Evolutionary conservation across 2,113 vertebrate genomes (phyloP).

Genomic region (Peromyscus californicus): DNA sequence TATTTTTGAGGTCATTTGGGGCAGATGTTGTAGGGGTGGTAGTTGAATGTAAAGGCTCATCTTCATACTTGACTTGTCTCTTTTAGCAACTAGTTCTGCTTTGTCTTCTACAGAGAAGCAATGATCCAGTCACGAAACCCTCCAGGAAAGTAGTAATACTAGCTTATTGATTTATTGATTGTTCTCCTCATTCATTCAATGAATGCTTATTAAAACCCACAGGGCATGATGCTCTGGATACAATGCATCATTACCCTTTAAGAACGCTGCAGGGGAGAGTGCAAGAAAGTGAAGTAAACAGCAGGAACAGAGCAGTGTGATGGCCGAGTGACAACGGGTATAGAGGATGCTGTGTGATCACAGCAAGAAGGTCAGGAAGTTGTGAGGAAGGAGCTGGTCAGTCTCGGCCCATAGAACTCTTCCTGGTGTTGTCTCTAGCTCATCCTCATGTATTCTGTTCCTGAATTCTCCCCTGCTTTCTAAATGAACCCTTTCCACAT

Average conservation of each 20-base stretch:
- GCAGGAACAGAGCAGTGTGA: neutral
- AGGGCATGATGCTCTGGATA: neutral
- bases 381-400: neutral
- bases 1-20: neutral
- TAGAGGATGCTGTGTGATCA: rapidly evolving
- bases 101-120: neutral
- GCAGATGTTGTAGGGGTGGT: neutral
- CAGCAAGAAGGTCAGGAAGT: neutral
- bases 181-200: constrained; percentile 1
- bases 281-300: neutral
- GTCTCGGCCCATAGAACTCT: neutral
- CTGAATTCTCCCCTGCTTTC: neutral
- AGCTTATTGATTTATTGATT: constrained; percentile 56
- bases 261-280: neutral
- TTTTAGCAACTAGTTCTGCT: neutral
- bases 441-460: neutral
- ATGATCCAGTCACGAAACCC: neutral
- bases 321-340: too few species aligned
- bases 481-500: neutral
- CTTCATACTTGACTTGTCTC: neutral
- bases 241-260: neutral
- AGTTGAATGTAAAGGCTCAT: neutral
- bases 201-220: constrained; percentile 44
- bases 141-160: neutral
- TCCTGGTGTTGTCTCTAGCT: neutral